Evolutionary conservation across 2,797 vertebrate genomes (phyloP).

Genomic region (Pseudocheirus occidentalis): DNA sequence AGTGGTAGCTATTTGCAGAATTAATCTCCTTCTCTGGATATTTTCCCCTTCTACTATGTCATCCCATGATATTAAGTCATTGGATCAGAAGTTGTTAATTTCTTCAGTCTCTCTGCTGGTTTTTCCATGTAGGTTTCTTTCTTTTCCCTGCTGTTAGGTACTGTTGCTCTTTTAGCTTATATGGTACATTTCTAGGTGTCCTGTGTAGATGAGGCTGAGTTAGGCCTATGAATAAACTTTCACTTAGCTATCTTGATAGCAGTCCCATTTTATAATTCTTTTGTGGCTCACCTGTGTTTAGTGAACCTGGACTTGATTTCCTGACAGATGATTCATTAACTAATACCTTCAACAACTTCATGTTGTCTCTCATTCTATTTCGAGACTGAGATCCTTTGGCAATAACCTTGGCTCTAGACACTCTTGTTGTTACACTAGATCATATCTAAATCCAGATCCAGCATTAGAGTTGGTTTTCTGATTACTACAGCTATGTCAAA

Average conservation of each 20-base stretch:
- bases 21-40: not conserved
- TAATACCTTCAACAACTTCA: not conserved
- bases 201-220: not conserved
- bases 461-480: not conserved
- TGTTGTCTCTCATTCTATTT: not conserved
- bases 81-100: not conserved
- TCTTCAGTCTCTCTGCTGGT: not conserved
- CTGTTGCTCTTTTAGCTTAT: not conserved
- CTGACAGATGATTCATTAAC: not conserved
- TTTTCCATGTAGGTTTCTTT: not conserved
- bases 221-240: not conserved
- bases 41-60: not conserved
- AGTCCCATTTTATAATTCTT: not conserved
- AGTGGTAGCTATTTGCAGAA: not conserved
- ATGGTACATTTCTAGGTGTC: not conserved
- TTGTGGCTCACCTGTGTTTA: not conserved
- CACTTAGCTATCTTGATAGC: not conserved
- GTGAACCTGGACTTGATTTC: not conserved
- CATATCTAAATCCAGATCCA: not conserved
- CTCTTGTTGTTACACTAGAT: not conserved
- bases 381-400: not conserved
- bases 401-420: not conserved
- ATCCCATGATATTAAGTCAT: not conserved
- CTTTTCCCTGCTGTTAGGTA: not conserved
- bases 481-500: not conserved